Evolutionary conservation across 1,140 invertebrate species (phyloP), one percentile per base, ranked within the genome.

Genomic region (Varroa destructor): DNA sequence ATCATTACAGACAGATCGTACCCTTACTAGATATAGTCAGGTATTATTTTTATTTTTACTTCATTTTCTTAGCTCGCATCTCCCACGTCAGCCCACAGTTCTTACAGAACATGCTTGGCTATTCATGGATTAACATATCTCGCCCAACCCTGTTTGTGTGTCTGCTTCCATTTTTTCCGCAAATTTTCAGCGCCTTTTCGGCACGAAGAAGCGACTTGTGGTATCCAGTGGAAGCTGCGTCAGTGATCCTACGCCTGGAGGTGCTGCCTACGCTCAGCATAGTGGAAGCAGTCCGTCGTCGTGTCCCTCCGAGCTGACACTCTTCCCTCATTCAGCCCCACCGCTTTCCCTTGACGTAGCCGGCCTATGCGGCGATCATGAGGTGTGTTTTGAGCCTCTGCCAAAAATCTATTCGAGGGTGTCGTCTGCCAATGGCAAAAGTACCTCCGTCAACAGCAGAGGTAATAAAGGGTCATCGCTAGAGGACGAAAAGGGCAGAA

Each of bases 141-240:
- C 46, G 3, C 46, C 57, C 6, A 12, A 36, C 57, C 25, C 40
- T 58, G 57, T 12, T 3, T 12, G 25, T 58, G 25, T 58, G 3
- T 58, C 57, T 58, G 40, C 25, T 12, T 3, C 40, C 3, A 5
- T 42, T 58, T 42, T 58, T 58, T 67, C 46, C 12, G 12, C 40
- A 12, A 46, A 67, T 67, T 51, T 67, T 40, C 61, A 67, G 61
- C 61, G 61, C 61, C 61, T 67, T 67, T 67, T 67, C 61, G 61
- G 61, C 37, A 67, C 61, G 61, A 67, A 67, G 61, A 67, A 67
- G 61, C 61, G 61, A 43, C 61, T 67, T 67, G 61, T 67, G 61
- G 61, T 67, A 8, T 40, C 46, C 46, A 51, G 46, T 8, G 46
- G 46, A 51, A 51, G 46, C 46, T 51, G 46, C 46, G 46, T 51